Evolutionary conservation across 1,140 invertebrate genomes (phyloP).

Genomic region (Adelges cooleyi): DNA sequence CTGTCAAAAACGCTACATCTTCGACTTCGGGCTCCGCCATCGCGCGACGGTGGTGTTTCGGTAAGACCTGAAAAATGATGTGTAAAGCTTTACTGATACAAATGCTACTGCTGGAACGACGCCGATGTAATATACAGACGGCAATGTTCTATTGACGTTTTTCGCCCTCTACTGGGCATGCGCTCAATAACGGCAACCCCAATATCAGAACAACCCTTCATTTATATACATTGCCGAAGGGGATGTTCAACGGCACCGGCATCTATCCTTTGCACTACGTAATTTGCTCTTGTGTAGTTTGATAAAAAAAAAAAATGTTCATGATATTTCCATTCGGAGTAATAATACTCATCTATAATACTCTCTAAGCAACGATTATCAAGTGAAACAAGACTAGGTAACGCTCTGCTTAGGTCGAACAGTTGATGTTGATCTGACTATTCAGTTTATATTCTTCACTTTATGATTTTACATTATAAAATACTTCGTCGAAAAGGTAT

Average conservation of each 20-base stretch:
- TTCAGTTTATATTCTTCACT: no score
- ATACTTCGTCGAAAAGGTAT: no score
- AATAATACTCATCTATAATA: no score
- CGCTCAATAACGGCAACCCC: not conserved
- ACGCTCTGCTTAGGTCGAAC: no score
- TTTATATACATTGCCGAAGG: not conserved
- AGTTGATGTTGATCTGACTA: no score
- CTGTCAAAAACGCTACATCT: slow-evolving; percentile 83
- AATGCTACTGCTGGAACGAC: not conserved
- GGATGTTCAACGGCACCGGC: not conserved
- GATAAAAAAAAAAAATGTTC: not conserved
- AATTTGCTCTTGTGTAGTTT: no score
- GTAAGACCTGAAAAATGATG: no score
- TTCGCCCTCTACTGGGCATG: not conserved
- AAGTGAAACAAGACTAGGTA: no score
- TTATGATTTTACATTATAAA: no score
- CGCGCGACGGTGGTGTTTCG: slow-evolving; percentile 4
- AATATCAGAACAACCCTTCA: not conserved
- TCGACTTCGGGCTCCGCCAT: slow-evolving; percentile 84
- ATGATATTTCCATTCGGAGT: no score
- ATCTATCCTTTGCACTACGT: not conserved
- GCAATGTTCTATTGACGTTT: slow-evolving; percentile 21
- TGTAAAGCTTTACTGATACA: no score
- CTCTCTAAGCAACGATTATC: no score
- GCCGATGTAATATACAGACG: not conserved